These are phyloP conservation scores for Eublepharis macularius DNA, from an alignment of 2,113 vertebrate species.

Conservation along the genomic window DNA sequence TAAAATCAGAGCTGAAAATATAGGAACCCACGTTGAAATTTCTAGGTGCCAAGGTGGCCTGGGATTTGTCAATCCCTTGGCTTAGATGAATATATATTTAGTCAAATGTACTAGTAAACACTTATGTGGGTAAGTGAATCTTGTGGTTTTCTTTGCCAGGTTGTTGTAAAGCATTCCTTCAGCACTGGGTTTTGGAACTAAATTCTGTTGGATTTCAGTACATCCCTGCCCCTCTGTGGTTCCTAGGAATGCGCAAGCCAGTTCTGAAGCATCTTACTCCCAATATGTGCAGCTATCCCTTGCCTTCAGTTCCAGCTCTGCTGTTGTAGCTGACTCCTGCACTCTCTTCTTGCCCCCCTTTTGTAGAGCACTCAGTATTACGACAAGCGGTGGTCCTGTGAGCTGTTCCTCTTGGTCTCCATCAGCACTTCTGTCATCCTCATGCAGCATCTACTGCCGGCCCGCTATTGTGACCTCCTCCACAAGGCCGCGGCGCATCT, in stretches of 20 bases:
- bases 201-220: not conserved
- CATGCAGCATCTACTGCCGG: constrained; percentile 92
- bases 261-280: not conserved
- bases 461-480: constrained; percentile 94
- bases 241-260: too few relatives aligned
- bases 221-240: not conserved
- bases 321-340: not conserved
- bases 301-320: not conserved
- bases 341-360: not conserved
- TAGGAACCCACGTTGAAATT: too few relatives aligned
- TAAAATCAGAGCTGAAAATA: too few relatives aligned
- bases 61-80: too few relatives aligned
- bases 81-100: too few relatives aligned
- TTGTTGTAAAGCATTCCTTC: too few relatives aligned
- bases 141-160: too few relatives aligned
- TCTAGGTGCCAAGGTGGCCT: too few relatives aligned
- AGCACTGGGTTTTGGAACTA: not conserved
- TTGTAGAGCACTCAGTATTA: constrained; percentile 96
- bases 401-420: constrained; percentile 96
- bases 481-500: constrained; percentile 96
- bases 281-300: too few relatives aligned
- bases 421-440: constrained; percentile 95
- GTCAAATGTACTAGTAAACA: too few relatives aligned
- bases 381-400: constrained; percentile 97
- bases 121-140: too few relatives aligned